Base-by-base conservation (phyloP, 2,797 vertebrate species). In the Sciurus vulgaris region DNA sequence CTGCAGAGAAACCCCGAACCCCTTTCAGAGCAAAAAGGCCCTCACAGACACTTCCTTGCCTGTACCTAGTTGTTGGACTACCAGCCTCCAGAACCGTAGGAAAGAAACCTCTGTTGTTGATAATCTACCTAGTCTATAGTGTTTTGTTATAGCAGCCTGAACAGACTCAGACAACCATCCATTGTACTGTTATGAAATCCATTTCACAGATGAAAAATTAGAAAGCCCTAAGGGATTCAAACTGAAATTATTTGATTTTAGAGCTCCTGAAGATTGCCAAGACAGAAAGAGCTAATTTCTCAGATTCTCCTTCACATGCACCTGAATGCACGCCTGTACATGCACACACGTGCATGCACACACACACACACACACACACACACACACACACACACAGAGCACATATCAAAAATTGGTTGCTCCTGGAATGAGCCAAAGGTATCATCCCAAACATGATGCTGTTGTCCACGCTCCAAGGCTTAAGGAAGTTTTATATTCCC, bases 381-480 rank as follows among this genome's bases (percentile, higher is more conserved):
- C 51, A 77, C 78, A 56, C 17, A 30, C 17, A 35, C 38, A 0
- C 3, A 26, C 9, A 51, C 7, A 61, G 0, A 41, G 2, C 69
- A 33, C 33, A 4, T 5, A 15, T 14, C 56, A 15, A 56, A 70
- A 35, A 12, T 0, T 0, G 4, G 13, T 9, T 44, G 49, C 49
- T 69, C 38, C 38, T 35, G 17, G 59, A 9, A 3, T 35, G 59
- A 69, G 33, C 15, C 8, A 20, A 73, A 77, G 59, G 5, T 14
- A 54, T 44, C 72, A n/a, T 4, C 13, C 17, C 51, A 56, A 77
- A 91, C 1, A 5, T 38, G 54, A 61, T 6, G 0, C 4, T 24
- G 35, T 18, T 13, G 54, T 73, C 22, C 54, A 41, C n/a, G 30
- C 33, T 56, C 51, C 30, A 13, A 49, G 83, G n/a, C 18, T 89